phyloP scores from a whole-genome alignment of 2,888 invertebrate species.

The Argyra leucocephala region DNA sequence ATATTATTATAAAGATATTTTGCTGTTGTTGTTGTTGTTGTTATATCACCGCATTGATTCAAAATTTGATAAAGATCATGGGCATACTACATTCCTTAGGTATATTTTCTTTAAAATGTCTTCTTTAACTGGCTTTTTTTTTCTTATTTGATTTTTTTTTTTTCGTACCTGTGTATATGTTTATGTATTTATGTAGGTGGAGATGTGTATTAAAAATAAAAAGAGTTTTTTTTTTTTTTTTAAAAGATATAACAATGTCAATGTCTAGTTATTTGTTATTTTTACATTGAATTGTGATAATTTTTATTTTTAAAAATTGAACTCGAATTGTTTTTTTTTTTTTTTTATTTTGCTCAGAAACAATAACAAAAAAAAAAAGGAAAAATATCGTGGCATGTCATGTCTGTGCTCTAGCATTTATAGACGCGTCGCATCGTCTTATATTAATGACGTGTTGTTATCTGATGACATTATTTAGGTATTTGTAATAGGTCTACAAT shows the following conservation, averaged over 20 bases:
- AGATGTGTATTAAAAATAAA: too few species aligned
- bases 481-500: neutral
- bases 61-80: too few species aligned
- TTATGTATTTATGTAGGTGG: too few species aligned
- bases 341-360: neutral
- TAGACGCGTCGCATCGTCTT: neutral
- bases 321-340: neutral
- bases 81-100: too few species aligned
- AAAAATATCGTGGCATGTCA: neutral
- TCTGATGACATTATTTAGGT: slow-evolving; percentile 1
- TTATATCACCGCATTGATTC: too few species aligned
- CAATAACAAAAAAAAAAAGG: neutral
- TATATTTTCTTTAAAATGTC: too few species aligned
- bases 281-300: slow-evolving; percentile 1
- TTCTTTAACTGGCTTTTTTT: too few species aligned
- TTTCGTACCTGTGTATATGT: too few species aligned
- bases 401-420: neutral
- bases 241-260: neutral
- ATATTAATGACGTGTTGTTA: neutral
- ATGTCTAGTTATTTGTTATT: neutral
- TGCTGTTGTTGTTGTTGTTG: too few species aligned
- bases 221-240: too few species aligned
- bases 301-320: neutral
- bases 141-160: too few species aligned
- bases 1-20: too few species aligned